A percentile compares a stretch with the other conserved stretches of the same genome.
Conservation (phyloP, 35 echinoderm and acorn worm species). For the Apostichopus parvimensis region DNA sequence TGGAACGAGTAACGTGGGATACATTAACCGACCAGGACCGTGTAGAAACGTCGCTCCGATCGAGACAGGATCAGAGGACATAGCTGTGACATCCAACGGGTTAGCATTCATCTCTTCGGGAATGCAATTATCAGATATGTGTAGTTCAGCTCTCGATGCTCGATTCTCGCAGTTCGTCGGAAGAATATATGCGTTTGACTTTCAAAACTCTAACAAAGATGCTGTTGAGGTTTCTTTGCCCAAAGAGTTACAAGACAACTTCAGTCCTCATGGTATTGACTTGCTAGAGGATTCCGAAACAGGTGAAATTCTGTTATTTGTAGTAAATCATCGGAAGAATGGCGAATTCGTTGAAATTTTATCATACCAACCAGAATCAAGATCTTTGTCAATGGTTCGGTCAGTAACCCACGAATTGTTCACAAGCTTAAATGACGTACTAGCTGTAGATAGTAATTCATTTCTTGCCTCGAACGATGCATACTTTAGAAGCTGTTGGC, state of each 20-base stretch:
- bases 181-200: constrained; percentile 32
- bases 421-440: constrained; percentile 32
- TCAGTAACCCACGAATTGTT: constrained; percentile 9
- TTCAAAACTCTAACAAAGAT: background rate
- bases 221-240: constrained; percentile 16
- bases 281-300: background rate
- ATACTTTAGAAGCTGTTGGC: constrained; percentile 11
- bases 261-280: constrained; percentile 36
- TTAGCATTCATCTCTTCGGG: constrained; percentile 58
- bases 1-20: background rate
- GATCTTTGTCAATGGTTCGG: background rate
- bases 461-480: constrained; percentile 36
- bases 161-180: background rate
- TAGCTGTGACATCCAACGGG: constrained; percentile 31
- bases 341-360: constrained; percentile 28
- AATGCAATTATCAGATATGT: background rate
- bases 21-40: constrained; percentile 19
- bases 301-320: constrained; percentile 41
- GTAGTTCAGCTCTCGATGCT: background rate
- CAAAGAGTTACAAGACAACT: background rate
- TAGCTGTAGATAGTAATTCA: constrained; percentile 11
- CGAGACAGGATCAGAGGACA: constrained; percentile 41
- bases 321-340: constrained; percentile 13
- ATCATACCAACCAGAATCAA: background rate
- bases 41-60: constrained; percentile 16